Base-by-base conservation (phyloP, 2,797 vertebrate genomes). In the Acanthurus leucopareius region DNA sequence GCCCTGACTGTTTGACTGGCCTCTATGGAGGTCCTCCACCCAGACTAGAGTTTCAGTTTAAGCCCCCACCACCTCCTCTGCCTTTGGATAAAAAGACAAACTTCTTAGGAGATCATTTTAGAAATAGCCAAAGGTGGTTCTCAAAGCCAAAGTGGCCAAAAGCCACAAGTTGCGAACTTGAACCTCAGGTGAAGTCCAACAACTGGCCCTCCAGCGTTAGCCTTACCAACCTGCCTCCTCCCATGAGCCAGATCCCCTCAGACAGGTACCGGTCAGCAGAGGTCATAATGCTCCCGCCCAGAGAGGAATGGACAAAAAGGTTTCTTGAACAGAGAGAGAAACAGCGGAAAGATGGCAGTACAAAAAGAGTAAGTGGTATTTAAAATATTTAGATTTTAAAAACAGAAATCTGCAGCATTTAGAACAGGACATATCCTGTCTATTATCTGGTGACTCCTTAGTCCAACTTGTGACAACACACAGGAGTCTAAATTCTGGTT, bases 161-260 rank as follows among this genome's bases (percentile, higher is more conserved):
- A 0, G 94, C 94, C 11, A 92, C 87, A 3, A 91, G 86, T 5
- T 94, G 93, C 0, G 96, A 97, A 78, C 93, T 95, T 74, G 96
- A 97, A 78, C 96, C 94, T 0, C 96, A 94, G 82, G 95, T 95
- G 0, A 95, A 93, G 60, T 95, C 93, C 16, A 95, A 93, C 0
- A 95, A 95, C 53, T 96, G 95, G 95, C 93, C 96, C 0, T 78
- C 88, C 11, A 82, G 60, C 10, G 17, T 62, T 14, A 82, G 62
- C 71, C 67, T 86, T 0, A 96, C 95, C 7, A 86, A 84, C 71
- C 95, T 97, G 72, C 97, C 97, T 0, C 96, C 96, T 0, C 95
- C 97, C 1, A 97, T 97, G 96, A 96, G 71, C 69, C 97, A 97
- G 90, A 97, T 97, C 49, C 97, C 97, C 0, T 93, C 96, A 0